These are phyloP conservation scores for Odontophorus gujanensis DNA, from an alignment of 2,113 vertebrate species.

Conservation along the genomic window DNA sequence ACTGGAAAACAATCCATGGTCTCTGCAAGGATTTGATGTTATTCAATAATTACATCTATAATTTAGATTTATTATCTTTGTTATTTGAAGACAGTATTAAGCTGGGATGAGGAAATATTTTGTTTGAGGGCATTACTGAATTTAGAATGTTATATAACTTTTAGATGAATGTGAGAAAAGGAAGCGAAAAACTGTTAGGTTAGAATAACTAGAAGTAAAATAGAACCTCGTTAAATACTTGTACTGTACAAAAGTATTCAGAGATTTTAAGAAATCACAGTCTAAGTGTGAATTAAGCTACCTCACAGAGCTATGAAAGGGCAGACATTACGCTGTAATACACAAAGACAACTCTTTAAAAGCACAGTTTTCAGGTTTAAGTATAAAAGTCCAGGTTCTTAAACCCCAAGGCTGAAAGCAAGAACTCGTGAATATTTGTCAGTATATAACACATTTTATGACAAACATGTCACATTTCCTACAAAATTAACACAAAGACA, in stretches of 20 bases:
- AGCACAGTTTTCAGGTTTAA: neutral
- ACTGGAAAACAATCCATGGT: neutral
- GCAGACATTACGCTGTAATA: neutral
- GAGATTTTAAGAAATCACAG: neutral
- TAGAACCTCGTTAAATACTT: neutral
- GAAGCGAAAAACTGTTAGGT: neutral
- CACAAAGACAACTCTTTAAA: neutral
- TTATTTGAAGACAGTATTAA: neutral
- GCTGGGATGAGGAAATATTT: rapidly evolving
- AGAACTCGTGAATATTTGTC: neutral
- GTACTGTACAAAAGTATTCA: neutral
- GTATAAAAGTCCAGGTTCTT: neutral
- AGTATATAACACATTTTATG: neutral
- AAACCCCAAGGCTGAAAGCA: neutral
- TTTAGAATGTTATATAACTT: neutral
- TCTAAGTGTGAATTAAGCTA: neutral
- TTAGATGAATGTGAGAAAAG: neutral
- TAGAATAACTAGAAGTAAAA: neutral
- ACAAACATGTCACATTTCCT: neutral
- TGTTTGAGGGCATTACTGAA: neutral
- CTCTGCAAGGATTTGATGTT: neutral
- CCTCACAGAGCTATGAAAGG: neutral
- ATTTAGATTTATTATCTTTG: neutral
- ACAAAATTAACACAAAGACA: neutral
- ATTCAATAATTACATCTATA: neutral